These are phyloP conservation scores for Lipotes vexillifer DNA, from an alignment of 2,113 vertebrate species.

Conservation along the genomic window DNA sequence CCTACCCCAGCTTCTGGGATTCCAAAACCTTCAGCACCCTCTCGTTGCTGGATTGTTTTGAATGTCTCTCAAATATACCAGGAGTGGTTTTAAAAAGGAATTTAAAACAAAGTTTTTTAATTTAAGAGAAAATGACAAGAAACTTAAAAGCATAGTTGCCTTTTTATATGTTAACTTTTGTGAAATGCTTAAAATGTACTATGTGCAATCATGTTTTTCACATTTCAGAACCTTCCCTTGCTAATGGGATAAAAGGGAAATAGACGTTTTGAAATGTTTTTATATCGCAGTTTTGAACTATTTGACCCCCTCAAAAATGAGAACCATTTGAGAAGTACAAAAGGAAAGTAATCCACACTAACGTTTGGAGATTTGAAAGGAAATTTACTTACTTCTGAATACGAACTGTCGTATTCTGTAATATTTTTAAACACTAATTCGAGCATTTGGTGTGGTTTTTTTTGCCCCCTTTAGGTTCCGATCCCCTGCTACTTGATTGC, in stretches of 20 bases:
- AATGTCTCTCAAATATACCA: not conserved
- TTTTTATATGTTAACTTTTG: not conserved
- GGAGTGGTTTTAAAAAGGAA: not conserved
- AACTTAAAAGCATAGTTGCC: not conserved
- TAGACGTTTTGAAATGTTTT: not conserved
- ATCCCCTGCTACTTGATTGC: slow-evolving; percentile 96
- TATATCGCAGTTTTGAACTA: not conserved
- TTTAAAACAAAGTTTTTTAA: not conserved
- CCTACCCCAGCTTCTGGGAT: not conserved
- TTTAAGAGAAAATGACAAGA: not conserved
- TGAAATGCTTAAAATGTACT: not conserved
- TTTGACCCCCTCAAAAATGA: not conserved
- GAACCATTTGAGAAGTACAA: not conserved
- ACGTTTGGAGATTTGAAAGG: not conserved
- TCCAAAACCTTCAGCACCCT: not conserved
- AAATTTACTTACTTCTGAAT: not conserved
- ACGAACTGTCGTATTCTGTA: not conserved
- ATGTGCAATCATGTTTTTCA: not conserved
- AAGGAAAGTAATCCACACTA: not conserved
- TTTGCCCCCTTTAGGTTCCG: slow-evolving; percentile 83
- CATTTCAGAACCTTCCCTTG: not conserved
- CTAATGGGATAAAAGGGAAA: not conserved
- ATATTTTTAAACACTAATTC: not conserved
- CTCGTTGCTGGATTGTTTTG: not conserved
- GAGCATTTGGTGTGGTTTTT: not conserved